These are phyloP conservation scores for Pseudococcus viburni DNA, from an alignment of 2,888 invertebrate genomes.

Conservation along the genomic window DNA sequence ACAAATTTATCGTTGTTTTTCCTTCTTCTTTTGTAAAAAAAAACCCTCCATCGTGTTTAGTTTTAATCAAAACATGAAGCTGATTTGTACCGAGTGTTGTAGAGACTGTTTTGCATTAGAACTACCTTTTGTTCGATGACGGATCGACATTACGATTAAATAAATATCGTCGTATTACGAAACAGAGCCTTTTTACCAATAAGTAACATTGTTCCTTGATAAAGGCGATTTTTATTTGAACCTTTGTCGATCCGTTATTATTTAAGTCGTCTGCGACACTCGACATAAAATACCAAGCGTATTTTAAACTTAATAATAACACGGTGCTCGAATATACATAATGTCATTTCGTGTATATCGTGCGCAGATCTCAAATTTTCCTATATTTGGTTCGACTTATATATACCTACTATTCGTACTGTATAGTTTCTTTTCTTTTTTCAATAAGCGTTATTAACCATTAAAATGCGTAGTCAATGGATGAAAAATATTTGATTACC, in stretches of 20 bases:
- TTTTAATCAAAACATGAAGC: conserved; percentile 39
- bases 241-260: conserved; percentile 30
- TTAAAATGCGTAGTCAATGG: neutral
- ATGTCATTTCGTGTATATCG: conserved; percentile 22
- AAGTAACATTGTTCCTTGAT: conserved; percentile 39
- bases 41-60: neutral
- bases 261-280: conserved; percentile 19
- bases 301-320: conserved; percentile 36
- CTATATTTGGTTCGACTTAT: conserved; percentile 36
- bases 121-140: neutral
- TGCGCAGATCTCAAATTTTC: conserved; percentile 50
- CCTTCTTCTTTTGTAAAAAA: neutral
- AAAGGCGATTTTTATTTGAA: conserved; percentile 32
- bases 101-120: neutral
- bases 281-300: neutral
- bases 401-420: conserved; percentile 9
- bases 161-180: conserved; percentile 19
- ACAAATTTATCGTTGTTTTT: conserved; percentile 19
- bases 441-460: conserved; percentile 29
- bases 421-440: conserved; percentile 29
- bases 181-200: conserved; percentile 32
- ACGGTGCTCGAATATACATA: conserved; percentile 31
- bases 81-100: conserved; percentile 22
- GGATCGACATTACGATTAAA: conserved; percentile 6
- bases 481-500: conserved; percentile 22